Base-by-base conservation (phyloP, 2,888 invertebrate genomes). In the Dromius quadrimaculatus region DNA sequence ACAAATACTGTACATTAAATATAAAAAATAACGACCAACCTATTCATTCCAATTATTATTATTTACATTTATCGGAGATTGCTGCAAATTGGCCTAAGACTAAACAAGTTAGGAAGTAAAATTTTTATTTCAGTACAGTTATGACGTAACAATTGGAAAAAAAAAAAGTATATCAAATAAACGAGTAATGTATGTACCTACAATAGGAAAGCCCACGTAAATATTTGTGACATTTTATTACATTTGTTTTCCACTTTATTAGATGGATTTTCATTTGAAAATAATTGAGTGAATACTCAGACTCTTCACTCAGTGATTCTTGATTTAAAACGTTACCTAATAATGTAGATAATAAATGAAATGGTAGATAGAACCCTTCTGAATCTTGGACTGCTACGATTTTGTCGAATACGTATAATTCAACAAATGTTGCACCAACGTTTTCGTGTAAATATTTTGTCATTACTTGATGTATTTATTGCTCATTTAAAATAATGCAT, bases 381-480 rank as follows among this genome's bases (percentile, higher is more conserved):
- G n/a, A n/a, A n/a, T n/a, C n/a, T n/a, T n/a, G n/a, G n/a, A n/a
- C n/a, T n/a, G n/a, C n/a, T n/a, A n/a, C n/a, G n/a, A n/a, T n/a
- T n/a, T n/a, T n/a, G n/a, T n/a, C 50, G 28, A 28, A 22, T 11
- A 19, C 36, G 36, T 34, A 57, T 57, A 20, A 59, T 59, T 59
- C 36, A 59, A 57, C 23, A 57, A 66, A 57, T 65, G 66, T 68
- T 68, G 59, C 57, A 68, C 68, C 59, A 59, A 59, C 68, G 45
- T 54, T 54, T 20, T 36, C 65, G 5, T 68, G 68, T 68, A 68
- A 50, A 65, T 68, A 68, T 59, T 59, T 43, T 68, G 41, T 68
- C 68, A 68, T 68, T 66, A 61, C 34, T 70, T 70, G 62, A 70
- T 70, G 70, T 70, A 62, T 70, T 70, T 70, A 70, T 70, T 70